Evolutionary conservation across 2,888 invertebrate genomes (phyloP).

Genomic region (Dasypolia templi): DNA sequence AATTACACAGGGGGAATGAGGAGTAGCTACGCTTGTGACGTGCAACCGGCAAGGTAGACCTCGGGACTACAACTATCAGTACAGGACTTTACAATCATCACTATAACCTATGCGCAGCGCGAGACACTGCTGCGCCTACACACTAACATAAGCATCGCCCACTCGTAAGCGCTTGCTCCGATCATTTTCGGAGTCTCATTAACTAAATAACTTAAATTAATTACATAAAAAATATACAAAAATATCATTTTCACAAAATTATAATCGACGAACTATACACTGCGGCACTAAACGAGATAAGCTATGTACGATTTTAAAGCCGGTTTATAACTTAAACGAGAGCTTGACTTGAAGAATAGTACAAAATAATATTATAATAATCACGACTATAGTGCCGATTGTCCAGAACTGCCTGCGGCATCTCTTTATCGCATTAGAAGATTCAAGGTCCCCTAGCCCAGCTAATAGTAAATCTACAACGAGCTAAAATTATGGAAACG

Average conservation of each 20-base stretch:
- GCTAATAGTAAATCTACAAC: slow-evolving; percentile 90
- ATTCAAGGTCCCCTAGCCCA: slow-evolving; percentile 91
- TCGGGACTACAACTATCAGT: slow-evolving; percentile 89
- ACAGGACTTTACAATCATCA: slow-evolving; percentile 90
- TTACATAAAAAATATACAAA: slow-evolving; percentile 90
- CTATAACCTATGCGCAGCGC: slow-evolving; percentile 82
- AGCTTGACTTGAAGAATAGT: slow-evolving; percentile 88
- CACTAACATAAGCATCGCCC: slow-evolving; percentile 83
- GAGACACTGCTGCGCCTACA: slow-evolving; percentile 69
- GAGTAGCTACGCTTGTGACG: slow-evolving; percentile 89
- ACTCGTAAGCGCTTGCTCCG: slow-evolving; percentile 79
- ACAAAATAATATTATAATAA: slow-evolving; percentile 86
- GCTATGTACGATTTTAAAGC: slow-evolving; percentile 88
- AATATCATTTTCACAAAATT: slow-evolving; percentile 90
- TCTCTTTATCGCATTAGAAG: slow-evolving; percentile 84
- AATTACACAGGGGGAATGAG: slow-evolving; percentile 90
- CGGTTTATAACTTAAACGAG: slow-evolving; percentile 89
- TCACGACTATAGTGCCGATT: slow-evolving; percentile 90
- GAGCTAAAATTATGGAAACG: slow-evolving; percentile 88
- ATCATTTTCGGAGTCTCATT: slow-evolving; percentile 76
- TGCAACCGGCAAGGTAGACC: slow-evolving; percentile 89
- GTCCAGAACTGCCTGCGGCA: slow-evolving; percentile 90
- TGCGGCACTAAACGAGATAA: slow-evolving; percentile 88
- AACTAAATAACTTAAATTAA: slow-evolving; percentile 89
- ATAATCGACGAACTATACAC: slow-evolving; percentile 89